phyloP scores from a whole-genome alignment of 1,140 invertebrate genomes.

The Polypedilum vanderplanki region DNA sequence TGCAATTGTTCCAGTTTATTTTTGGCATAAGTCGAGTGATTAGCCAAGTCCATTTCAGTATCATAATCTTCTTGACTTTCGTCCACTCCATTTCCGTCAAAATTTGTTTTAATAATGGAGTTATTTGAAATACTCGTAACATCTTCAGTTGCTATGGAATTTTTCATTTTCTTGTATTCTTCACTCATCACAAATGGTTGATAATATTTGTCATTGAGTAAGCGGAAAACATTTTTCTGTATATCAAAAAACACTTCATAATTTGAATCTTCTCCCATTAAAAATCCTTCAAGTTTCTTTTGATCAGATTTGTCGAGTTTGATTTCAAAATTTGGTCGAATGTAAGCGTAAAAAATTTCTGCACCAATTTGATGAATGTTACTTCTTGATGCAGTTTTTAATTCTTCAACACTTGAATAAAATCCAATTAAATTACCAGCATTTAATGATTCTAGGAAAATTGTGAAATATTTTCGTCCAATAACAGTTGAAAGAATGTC shows the following conservation, averaged over 20 bases:
- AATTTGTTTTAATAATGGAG: constrained; percentile 37
- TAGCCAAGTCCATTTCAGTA: constrained; percentile 53
- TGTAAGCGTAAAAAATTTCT: constrained; percentile 84
- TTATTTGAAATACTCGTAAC: constrained; percentile 46
- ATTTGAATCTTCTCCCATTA: constrained; percentile 71
- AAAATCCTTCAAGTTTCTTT: constrained; percentile 79
- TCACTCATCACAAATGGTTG: constrained; percentile 80
- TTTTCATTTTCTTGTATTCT: constrained; percentile 69
- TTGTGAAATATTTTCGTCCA: constrained; percentile 64
- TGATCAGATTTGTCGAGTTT: constrained; percentile 44
- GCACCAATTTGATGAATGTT: constrained; percentile 80
- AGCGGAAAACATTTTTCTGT: constrained; percentile 68
- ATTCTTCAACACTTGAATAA: constrained; percentile 81
- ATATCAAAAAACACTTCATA: constrained; percentile 84
- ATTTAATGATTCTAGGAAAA: constrained; percentile 73
- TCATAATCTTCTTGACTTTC: constrained; percentile 43
- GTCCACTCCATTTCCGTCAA: constrained; percentile 40
- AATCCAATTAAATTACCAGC: constrained; percentile 75
- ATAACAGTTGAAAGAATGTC: constrained; percentile 62
- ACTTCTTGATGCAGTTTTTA: constrained; percentile 61
- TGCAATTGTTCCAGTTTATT: constrained; percentile 73
- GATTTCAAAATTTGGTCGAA: constrained; percentile 67
- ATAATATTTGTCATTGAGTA: constrained; percentile 81
- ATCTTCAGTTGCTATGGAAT: constrained; percentile 62
- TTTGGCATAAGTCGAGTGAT: constrained; percentile 76